Base-by-base conservation (phyloP, 2,797 vertebrate genomes). In the Thamnophis elegans region DNA sequence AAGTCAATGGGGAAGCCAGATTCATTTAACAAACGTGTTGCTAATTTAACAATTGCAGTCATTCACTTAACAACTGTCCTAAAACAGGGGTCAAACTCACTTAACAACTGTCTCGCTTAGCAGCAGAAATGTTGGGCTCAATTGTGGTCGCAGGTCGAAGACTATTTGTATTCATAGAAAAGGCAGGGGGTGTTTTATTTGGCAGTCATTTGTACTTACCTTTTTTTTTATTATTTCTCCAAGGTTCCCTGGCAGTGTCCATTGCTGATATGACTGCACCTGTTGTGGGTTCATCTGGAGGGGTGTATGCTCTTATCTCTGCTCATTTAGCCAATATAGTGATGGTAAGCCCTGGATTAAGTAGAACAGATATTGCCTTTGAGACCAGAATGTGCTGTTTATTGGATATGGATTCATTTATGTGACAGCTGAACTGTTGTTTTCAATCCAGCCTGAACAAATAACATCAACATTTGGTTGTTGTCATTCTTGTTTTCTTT, bases 311-410 rank as follows among this genome's bases (percentile, higher is more conserved):
- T 0, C 98, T 99, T n/a, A 98, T 99, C 95, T 99, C 99, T 2
- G 99, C 99, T 92, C 99, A 99, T 96, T 97, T 99, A 95, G 99
- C 99, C 96, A 99, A 99, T 92, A 98, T 99, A 47, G 99, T 99
- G 89, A 99, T 99, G 99, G 99, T 99, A 97, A 98, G 97, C 97
- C 94, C 36, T 90, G 55, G 82, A 91, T 90, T 55, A 68, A 47
- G 16, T 32, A 0, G 54, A 65, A 88, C 92, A 78, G 62, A 65
- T 59, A 89, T 59, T 0, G 0, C 20, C 85, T 62, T 26, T 13
- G 13, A 8, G 9, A 0, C n/a, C 68, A 36, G 60, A 7, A 93
- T 86, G 62, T 65, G 88, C 22, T 53, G 87, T 42, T 54, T 9
- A 2, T 0, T 42, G 91, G 36, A 88, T 88, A 3, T 8, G 18